phyloP scores from a whole-genome alignment of 2,113 vertebrate genomes.

The Hemiscyllium ocellatum region DNA sequence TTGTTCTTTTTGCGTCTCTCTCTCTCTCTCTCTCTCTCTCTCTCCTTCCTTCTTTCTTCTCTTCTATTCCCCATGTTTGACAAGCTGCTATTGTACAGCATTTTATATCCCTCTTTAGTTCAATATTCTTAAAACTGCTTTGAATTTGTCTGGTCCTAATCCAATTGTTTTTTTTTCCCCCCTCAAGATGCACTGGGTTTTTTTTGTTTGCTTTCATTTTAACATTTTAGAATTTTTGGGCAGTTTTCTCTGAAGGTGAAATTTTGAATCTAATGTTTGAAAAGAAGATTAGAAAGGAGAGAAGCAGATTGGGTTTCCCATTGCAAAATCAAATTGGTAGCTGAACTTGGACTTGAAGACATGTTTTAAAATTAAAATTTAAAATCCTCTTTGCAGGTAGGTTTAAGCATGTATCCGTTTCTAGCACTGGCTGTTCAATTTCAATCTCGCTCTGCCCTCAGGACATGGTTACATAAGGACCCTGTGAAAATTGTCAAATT shows the following conservation, averaged over 20 bases:
- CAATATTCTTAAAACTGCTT: not conserved
- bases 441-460: not conserved
- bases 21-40: too few relatives aligned
- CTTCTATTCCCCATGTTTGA: not conserved
- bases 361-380: too few relatives aligned
- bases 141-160: not conserved
- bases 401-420: not conserved
- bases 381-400: not conserved
- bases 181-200: not conserved
- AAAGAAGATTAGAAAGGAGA: not conserved
- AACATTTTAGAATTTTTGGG: not conserved
- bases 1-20: too few relatives aligned
- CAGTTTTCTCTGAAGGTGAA: not conserved
- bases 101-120: not conserved
- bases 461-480: not conserved
- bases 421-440: not conserved
- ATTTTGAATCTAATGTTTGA: not conserved
- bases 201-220: not conserved
- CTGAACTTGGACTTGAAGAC: too few relatives aligned
- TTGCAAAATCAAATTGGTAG: not conserved
- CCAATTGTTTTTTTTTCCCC: not conserved
- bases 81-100: not conserved
- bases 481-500: not conserved
- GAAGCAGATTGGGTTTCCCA: not conserved
- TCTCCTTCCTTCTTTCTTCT: too few relatives aligned